These are phyloP conservation scores for Drosophila greeni DNA, from an alignment of 2,888 invertebrate genomes.

Conservation along the genomic window DNA sequence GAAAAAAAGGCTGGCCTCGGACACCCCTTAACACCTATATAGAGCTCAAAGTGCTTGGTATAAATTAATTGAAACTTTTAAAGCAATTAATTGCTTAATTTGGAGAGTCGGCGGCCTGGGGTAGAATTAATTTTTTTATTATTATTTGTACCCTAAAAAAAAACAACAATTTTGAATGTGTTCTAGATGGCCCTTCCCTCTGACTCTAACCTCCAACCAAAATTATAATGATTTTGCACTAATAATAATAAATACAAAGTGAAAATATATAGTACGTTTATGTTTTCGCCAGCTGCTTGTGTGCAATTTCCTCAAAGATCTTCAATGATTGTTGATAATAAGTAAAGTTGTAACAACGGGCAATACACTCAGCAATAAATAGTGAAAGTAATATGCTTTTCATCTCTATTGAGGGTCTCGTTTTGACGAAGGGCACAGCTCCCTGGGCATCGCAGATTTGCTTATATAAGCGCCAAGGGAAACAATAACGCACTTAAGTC, in stretches of 20 bases:
- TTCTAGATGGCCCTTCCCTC: too few relatives aligned
- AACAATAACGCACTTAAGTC: slow-evolving; percentile 54
- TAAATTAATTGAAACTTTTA: neutral
- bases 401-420: slow-evolving; percentile 47
- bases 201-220: too few relatives aligned
- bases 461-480: slow-evolving; percentile 50
- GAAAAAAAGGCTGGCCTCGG: slow-evolving; percentile 10
- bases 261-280: neutral
- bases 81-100: slow-evolving; percentile 17
- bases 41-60: neutral
- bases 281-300: neutral
- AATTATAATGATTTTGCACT: neutral
- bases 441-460: slow-evolving; percentile 17
- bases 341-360: slow-evolving; percentile 14
- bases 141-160: neutral
- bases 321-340: slow-evolving; percentile 9
- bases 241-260: neutral
- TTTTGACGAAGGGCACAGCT: slow-evolving; percentile 51
- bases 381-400: slow-evolving; percentile 34
- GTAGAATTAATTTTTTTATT: neutral
- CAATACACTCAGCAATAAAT: slow-evolving; percentile 18
- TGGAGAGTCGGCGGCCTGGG: neutral
- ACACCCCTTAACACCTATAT: slow-evolving; percentile 15
- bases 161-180: neutral
- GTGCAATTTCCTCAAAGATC: neutral